Base-by-base conservation (phyloP, 2,888 invertebrate genomes). In the Archips crataeganus region DNA sequence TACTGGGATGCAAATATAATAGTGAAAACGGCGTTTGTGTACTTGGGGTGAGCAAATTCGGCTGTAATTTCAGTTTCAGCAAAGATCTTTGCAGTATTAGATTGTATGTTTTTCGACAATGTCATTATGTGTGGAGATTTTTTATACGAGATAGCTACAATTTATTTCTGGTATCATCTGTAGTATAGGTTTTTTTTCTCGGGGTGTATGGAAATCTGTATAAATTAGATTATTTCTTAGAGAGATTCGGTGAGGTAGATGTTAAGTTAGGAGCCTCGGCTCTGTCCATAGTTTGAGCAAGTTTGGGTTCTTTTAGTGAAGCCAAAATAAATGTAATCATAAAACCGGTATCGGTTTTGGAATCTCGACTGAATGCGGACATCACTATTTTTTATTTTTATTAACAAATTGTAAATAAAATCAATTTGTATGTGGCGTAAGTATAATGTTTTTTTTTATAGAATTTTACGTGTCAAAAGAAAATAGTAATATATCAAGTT, bases 151-250 rank as follows among this genome's bases (percentile, higher is more conserved):
- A 74, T 69, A 73, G 59, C 67, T 36, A 62, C 59, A 36, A 64
- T 60, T 66, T 57, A 49, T 62, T 83, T 87, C 78, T 83, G 84
- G 85, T 89, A 90, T 85, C 87, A 85, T 87, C 84, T 83, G 82
- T 91, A 91, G 89, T 61, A 82, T 86, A 86, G 82, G 78, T 80
- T 83, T 84, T 88, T 87, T 85, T 88, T 89, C 84, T 86, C 84
- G 85, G 90, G 93, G 93, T 93, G 92, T 93, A 92, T 90, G 93
- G 92, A 85, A 92, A 88, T 85, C 81, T 93, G 93, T 93, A 93
- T 90, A 93, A 94, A 93, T 89, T 93, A 92, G 91, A 79, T 84
- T 89, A 88, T 87, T 88, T 89, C 87, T 86, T 90, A 89, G 91
- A 87, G 87, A 90, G 87, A 90, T 88, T 85, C 84, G 85, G 85